These are phyloP conservation scores for Acropora yongei DNA, from an alignment of 64 coral and sea anemone species.

Conservation along the genomic window DNA sequence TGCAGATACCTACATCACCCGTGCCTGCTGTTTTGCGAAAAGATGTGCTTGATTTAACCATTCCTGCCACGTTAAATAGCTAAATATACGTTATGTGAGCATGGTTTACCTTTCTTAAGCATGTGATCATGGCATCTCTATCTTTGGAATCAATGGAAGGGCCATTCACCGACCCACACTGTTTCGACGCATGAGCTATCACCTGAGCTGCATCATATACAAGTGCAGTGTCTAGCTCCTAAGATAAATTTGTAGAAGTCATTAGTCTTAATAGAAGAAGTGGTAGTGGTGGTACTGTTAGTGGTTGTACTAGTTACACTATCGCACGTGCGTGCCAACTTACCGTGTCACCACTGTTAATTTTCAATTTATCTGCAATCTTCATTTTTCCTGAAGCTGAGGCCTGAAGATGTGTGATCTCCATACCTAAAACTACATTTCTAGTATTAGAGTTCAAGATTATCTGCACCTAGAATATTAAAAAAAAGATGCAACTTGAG, in stretches of 20 bases:
- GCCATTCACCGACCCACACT: background rate
- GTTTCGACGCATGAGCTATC: background rate
- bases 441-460: background rate
- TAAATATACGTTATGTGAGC: background rate
- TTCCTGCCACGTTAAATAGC: too few relatives aligned
- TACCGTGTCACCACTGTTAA: too few relatives aligned
- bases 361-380: too few relatives aligned
- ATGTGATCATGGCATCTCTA: background rate
- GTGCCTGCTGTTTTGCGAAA: too few relatives aligned
- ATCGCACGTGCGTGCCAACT: too few relatives aligned
- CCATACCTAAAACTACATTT: slow-evolving; percentile 20
- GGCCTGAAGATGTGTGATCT: background rate
- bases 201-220: slow-evolving; percentile 2
- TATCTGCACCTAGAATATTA: background rate
- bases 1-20: background rate
- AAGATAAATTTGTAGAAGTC: too few relatives aligned
- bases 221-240: background rate
- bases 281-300: too few relatives aligned
- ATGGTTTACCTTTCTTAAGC: background rate
- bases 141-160: background rate
- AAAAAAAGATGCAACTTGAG: too few relatives aligned
- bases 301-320: too few relatives aligned
- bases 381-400: background rate
- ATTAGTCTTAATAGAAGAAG: too few relatives aligned
- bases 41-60: too few relatives aligned